phyloP scores from a whole-genome alignment of 2,888 invertebrate genomes.

The Listrodromus nycthemerus region DNA sequence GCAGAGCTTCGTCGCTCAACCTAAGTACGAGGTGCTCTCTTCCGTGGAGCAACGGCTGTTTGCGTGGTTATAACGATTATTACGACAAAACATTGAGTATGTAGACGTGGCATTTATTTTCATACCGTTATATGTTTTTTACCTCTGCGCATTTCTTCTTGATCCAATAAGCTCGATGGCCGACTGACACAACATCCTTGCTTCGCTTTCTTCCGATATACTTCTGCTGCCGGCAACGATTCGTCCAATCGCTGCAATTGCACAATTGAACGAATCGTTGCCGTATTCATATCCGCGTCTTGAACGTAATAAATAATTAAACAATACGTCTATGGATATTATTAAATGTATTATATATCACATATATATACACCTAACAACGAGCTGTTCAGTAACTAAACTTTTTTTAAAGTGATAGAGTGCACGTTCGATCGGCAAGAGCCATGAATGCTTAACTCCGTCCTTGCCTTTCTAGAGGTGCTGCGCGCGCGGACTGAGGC shows the following conservation, averaged over 20 bases:
- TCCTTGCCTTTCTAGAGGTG: slow-evolving; percentile 6
- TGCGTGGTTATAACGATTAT: slow-evolving; percentile 7
- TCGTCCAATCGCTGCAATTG: neutral
- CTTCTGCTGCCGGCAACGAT: slow-evolving; percentile 13
- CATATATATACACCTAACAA: neutral
- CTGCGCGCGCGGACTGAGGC: neutral
- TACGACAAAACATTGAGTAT: slow-evolving; percentile 7
- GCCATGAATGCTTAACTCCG: slow-evolving; percentile 7
- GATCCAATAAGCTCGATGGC: slow-evolving; percentile 20
- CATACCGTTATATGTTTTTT: slow-evolving; percentile 21
- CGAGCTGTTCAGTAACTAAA: neutral
- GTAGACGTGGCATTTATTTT: neutral
- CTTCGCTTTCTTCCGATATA: slow-evolving; percentile 43
- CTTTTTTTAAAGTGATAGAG: neutral
- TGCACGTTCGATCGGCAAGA: neutral
- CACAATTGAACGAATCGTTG: neutral
- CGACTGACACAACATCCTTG: slow-evolving; percentile 47
- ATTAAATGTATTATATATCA: neutral
- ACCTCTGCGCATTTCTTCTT: neutral
- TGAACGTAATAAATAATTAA: neutral
- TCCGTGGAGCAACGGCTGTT: neutral
- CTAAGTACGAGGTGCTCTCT: neutral
- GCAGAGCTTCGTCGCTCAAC: neutral
- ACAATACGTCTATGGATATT: neutral
- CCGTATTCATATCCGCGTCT: neutral